Base-by-base conservation (phyloP, 1,140 invertebrate species). In the Chironomus tepperi region DNA sequence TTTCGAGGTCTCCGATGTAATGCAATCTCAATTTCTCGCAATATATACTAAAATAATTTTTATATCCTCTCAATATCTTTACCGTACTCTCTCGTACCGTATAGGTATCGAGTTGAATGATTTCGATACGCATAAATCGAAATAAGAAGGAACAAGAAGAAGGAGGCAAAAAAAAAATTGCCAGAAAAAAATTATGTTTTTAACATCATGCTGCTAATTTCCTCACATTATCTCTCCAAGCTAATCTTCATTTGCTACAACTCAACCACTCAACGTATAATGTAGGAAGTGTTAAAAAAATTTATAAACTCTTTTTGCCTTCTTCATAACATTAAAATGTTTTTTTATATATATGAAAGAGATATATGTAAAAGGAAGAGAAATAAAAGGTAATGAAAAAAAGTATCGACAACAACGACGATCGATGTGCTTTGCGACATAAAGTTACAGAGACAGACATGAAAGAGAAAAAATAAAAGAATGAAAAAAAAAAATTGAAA, bases 141-240 rank as follows among this genome's bases (percentile, higher is more conserved):
- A 34, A 34, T 34, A 34, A 34, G 24, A 34, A 34, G n/a, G n/a
- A n/a, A n/a, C n/a, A n/a, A n/a, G n/a, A 43, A 43, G 10, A 43
- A 43, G 6, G 47, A 57, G 12, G 15, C 3, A 15, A n/a, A 57
- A 15, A 57, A n/a, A 57, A 57, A 57, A 57, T 57, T 57, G 47
- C 10, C 47, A 57, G 47, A 57, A 57, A 57, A 57, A 57, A 57
- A 57, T 57, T 57, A 47, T 47, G 47, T 57, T 57, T 57, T 57
- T 57, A 57, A 57, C 47, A 57, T 57, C 47, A 57, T 57, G 47
- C 47, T 57, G 47, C 47, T 57, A 57, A 57, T 57, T 57, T 57
- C 47, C 47, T 57, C 47, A n/a, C 47, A 57, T 57, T 57, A 57
- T 57, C 47, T 57, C n/a, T 10, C 8, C 9, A 57, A 57, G 47